Conservation (phyloP, 1,140 invertebrate genomes). For the Drosophila albomicans region DNA sequence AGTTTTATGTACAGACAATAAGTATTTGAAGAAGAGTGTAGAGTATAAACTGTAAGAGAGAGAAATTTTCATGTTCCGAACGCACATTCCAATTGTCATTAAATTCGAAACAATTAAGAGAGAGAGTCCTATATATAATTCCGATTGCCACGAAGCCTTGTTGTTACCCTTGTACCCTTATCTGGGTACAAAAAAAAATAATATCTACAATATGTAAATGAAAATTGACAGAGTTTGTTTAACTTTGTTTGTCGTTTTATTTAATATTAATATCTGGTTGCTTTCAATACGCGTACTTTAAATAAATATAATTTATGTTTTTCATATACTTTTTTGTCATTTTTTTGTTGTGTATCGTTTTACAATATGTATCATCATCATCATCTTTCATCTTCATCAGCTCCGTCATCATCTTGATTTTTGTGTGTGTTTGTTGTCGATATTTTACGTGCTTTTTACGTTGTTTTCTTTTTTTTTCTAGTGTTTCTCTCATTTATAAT, state of each 20-base stretch:
- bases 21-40: slow-evolving; percentile 3
- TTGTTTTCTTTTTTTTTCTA: slow-evolving; percentile 50
- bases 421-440: slow-evolving; percentile 28
- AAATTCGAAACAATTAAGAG: slow-evolving; percentile 1
- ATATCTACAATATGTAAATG: slow-evolving; percentile 18
- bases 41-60: not conserved
- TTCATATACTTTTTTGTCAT: slow-evolving; percentile 58
- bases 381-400: slow-evolving; percentile 37
- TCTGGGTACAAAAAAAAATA: not conserved
- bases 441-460: slow-evolving; percentile 35
- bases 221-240: slow-evolving; percentile 46
- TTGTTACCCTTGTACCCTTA: not conserved
- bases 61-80: slow-evolving; percentile 27
- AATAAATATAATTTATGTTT: slow-evolving; percentile 83
- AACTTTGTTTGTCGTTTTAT: slow-evolving; percentile 79
- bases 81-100: slow-evolving; percentile 56
- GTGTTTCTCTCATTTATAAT: slow-evolving; percentile 56
- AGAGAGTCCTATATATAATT: not conserved
- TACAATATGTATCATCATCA: slow-evolving; percentile 75
- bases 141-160: slow-evolving; percentile 1
- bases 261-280: slow-evolving; percentile 83
- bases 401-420: slow-evolving; percentile 35
- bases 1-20: slow-evolving; percentile 54
- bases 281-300: slow-evolving; percentile 82
- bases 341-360: slow-evolving; percentile 62